Evolutionary conservation across 2,797 vertebrate genomes (phyloP), one percentile per base, ranked within the genome.

Genomic region (Falco biarmicus): DNA sequence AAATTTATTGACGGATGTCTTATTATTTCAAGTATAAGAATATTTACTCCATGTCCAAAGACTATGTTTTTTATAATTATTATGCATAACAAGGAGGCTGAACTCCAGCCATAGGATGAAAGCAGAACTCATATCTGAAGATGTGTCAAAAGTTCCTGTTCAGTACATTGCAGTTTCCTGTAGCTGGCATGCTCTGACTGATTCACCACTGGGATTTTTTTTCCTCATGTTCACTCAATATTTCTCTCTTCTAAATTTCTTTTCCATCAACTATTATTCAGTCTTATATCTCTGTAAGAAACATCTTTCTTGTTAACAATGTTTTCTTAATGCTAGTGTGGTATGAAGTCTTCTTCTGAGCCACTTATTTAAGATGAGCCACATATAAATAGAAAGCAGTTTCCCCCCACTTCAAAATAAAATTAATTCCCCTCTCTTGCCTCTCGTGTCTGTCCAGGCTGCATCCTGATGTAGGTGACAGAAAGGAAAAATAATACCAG

Each of bases 391-490:
- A 93, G 32, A 83, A 88, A 61, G 5, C 20, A 65, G 7, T 15
- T 89, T 77, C 68, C 9, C 4, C 10, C 21, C 6, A 2, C n/a
- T 71, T 65, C 63, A 68, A 41, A 94, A 51, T 24, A 31, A 5
- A 69, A 39, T 24, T 18, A 15, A 39, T 84, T 89, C 32, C 45
- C 13, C 32, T 68, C 20, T 82, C n/a, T 71, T 2, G 2, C 29
- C 41, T 12, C 4, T 20, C 20, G 54, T 26, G 28, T 50, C 32
- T 84, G 34, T 45, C 60, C 53, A 45, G 31, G n/a, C 21, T 71
- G 18, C 5, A 2, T 39, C 32, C 59, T 15, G 0, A n/a, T 51
- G 8, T 15, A 2, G 32, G 34, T 1, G 3, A 71, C 32, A 65
- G 39, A 56, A 34, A 8, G 37, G 29, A 89, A 89, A 75, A 95